Conservation (phyloP, 2,888 invertebrate species). For the Cephonodes hylas region DNA sequence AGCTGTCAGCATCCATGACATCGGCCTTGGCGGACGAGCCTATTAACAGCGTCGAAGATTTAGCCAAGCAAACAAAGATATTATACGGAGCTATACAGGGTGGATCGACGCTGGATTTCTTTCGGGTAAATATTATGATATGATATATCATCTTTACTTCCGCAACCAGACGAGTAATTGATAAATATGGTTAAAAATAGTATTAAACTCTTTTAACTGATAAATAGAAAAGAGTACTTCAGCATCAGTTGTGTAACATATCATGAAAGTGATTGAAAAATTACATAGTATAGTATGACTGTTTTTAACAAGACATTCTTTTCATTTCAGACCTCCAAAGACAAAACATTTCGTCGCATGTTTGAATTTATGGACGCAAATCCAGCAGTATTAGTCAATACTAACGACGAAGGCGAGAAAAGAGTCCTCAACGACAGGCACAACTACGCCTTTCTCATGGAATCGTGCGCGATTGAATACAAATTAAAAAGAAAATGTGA, state of each 20-base stretch:
- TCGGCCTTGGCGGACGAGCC: slow-evolving; percentile 91
- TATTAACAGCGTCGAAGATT: slow-evolving; percentile 94
- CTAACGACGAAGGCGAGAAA: slow-evolving; percentile 91
- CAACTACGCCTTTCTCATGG: slow-evolving; percentile 97
- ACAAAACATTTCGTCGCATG: slow-evolving; percentile 92
- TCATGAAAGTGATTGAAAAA: no score
- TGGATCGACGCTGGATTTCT: slow-evolving; percentile 95
- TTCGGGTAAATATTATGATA: slow-evolving; percentile 68
- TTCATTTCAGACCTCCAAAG: slow-evolving; percentile 83
- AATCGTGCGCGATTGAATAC: slow-evolving; percentile 96
- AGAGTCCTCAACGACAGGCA: slow-evolving; percentile 81
- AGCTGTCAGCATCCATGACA: slow-evolving; percentile 95
- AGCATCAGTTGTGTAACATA: no score
- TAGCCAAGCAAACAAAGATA: slow-evolving; percentile 94
- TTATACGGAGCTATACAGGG: slow-evolving; percentile 92
- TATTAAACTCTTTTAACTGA: no score
- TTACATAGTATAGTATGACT: no score
- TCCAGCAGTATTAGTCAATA: slow-evolving; percentile 88
- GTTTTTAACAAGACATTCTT: background rate
- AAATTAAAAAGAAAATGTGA: slow-evolving; percentile 90
- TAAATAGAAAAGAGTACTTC: no score
- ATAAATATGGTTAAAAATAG: no score
- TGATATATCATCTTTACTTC: background rate
- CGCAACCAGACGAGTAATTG: background rate
- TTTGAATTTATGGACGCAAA: slow-evolving; percentile 93